Evolutionary conservation across 2,113 vertebrate genomes (phyloP), one percentile per base, ranked within the genome.

Genomic region (Syrrhaptes paradoxus): DNA sequence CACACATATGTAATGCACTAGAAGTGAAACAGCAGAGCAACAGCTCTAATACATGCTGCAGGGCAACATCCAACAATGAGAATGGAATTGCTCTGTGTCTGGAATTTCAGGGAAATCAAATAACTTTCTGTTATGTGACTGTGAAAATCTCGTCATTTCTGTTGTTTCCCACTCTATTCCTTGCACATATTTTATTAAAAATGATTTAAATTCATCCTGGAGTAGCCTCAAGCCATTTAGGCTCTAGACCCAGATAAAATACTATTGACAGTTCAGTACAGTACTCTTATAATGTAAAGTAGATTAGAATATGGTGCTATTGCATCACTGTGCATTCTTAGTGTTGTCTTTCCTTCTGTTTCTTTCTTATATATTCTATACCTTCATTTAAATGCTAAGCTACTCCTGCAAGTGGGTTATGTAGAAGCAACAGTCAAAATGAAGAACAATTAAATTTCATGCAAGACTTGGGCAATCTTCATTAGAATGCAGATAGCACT

Each of bases 31-130:
- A 51, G 77, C 25, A 88, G 88, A 96, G 59, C 13, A 81, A 91
- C 87, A 89, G 80, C 73, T 96, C 90, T 96, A 95, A 98, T 96
- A 77, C 22, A 67, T 93, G 95, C 96, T 96, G 93, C 36, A 75
- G 94, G 94, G 97, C 95, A 96, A 89, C 96, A 94, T 95, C 71
- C 17, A 90, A 41, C 73, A 83, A 70, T 87, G 85, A 93, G 75
- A 94, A 59, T 66, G 13, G 85, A 97, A 96, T 96, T 97, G 88
- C 63, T 95, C 87, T 97, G 48, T 4, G 21, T 89, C 78, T 84
- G 66, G 74, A 98, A 97, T 97, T 97, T 97, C 96, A 95, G 63
- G 63, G 81, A 97, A 98, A 97, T 96, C 90, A 96, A 97, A 97
- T 97, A 96, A 93, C 54, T 94, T 96, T 59, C 76, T 89, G 71